These are phyloP conservation scores for Lerista edwardsae DNA, from an alignment of 2,797 vertebrate species.

Conservation along the genomic window DNA sequence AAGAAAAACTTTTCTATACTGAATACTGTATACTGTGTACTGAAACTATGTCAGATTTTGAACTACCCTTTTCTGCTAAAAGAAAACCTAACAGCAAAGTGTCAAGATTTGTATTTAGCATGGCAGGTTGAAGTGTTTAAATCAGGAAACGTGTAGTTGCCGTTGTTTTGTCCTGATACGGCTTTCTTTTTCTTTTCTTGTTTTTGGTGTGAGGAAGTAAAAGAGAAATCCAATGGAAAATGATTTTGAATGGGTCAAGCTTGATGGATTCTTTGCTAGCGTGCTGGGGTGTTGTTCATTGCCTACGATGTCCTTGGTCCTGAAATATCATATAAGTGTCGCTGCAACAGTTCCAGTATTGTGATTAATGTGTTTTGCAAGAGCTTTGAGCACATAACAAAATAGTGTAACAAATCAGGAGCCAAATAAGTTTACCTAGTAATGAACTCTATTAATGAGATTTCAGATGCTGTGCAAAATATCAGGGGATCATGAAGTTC, in stretches of 20 bases:
- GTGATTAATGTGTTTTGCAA: conserved; percentile 26
- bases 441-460: conserved; percentile 2
- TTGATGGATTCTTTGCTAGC: conserved; percentile 22
- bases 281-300: neutral
- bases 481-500: neutral
- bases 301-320: conserved; percentile 11
- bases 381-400: conserved; percentile 3
- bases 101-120: conserved; percentile 14
- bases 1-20: neutral
- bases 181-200: neutral
- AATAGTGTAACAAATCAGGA: conserved; percentile 11
- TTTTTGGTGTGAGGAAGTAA: neutral
- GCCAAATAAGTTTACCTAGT: neutral
- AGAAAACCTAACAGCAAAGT: conserved; percentile 35
- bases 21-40: no score
- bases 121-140: conserved; percentile 10
- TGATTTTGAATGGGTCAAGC: conserved; percentile 3
- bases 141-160: neutral
- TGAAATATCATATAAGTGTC: neutral
- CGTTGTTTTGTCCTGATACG: neutral
- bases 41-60: conserved; percentile 17
- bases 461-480: conserved; percentile 6
- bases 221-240: conserved; percentile 26
- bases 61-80: conserved; percentile 28
- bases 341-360: neutral